phyloP scores from a whole-genome alignment of 1,140 invertebrate species.

The Drosophila repleta region DNA sequence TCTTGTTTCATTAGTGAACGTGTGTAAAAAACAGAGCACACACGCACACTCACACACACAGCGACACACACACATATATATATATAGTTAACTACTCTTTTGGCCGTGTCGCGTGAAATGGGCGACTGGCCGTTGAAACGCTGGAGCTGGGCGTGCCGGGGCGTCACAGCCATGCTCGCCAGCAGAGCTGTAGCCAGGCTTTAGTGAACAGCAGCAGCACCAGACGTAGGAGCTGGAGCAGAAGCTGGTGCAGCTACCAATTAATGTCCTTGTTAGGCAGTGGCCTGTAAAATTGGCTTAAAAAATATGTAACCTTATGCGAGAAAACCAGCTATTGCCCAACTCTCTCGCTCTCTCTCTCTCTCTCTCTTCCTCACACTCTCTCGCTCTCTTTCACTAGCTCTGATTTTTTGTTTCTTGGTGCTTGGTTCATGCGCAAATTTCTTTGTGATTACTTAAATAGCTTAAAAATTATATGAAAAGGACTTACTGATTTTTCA shows the following conservation, averaged over 20 bases:
- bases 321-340: slow-evolving; percentile 45
- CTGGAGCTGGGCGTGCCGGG: slow-evolving; percentile 28
- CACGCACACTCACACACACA: slow-evolving; percentile 5
- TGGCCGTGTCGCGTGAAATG: slow-evolving; percentile 57
- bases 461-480: not conserved
- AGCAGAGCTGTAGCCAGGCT: slow-evolving; percentile 20
- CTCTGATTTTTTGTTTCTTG: not conserved
- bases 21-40: not conserved
- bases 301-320: slow-evolving; percentile 81
- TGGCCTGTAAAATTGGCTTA: slow-evolving; percentile 83
- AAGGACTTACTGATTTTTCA: not conserved
- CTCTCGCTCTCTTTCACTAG: not conserved
- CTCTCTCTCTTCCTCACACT: not conserved
- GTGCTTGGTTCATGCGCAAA: slow-evolving; percentile 18
- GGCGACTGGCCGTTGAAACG: slow-evolving; percentile 33
- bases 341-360: not conserved
- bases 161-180: slow-evolving; percentile 8
- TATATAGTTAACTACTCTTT: slow-evolving; percentile 70
- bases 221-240: slow-evolving; percentile 15
- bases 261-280: slow-evolving; percentile 83
- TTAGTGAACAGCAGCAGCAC: slow-evolving; percentile 9
- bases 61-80: slow-evolving; percentile 1
- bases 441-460: slow-evolving; percentile 4
- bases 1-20: not conserved
- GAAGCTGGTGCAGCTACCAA: slow-evolving; percentile 67